Evolutionary conservation across 2,113 vertebrate species (phyloP), one percentile per base, ranked within the genome.

Genomic region (Gymnarchus niloticus): DNA sequence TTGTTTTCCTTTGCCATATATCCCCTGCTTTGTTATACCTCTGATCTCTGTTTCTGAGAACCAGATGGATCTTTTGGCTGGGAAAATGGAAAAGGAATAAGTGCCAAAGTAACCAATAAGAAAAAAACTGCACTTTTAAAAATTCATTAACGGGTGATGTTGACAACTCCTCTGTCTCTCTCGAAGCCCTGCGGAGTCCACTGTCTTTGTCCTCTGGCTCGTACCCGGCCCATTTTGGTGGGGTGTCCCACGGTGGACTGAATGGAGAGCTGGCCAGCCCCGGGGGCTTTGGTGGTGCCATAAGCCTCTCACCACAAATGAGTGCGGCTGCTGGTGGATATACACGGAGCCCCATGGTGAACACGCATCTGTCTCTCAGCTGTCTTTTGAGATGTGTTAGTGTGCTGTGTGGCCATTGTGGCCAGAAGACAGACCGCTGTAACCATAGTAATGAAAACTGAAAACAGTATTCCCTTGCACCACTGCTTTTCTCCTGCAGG

Each of bases 301-400:
- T 97, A 44, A 97, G 95, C 87, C 94, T 98, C 81, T 94, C 96
- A 0, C 96, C 96, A 0, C 97, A 96, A 88, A 95, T 95, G 92
- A 94, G 96, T 87, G 90, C 95, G 19, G 90, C 96, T 0, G 90
- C 95, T 87, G 92, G 91, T 83, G 90, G 95, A 84, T 97, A 96
- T 0, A 91, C 96, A 88, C 94, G 95, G 65, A 95, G 96, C 3
- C 94, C 96, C 0, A 77, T 96, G 96, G 97, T 97, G 89, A 96
- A 90, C 37, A 49, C 23, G 1, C 9, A 3, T 25, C 9, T 7
- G 37, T 59, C 14, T 2, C 33, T 3, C 54, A 1, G 0, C 37
- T 23, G 59, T 65, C 41, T 5, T 37, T 10, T 1, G 6, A 4
- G 76, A 44, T 37, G 1, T 25, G 44, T 21, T n/a, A 12, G 44